phyloP scores from a whole-genome alignment of 2,113 vertebrate species.

The Labeo catla region DNA sequence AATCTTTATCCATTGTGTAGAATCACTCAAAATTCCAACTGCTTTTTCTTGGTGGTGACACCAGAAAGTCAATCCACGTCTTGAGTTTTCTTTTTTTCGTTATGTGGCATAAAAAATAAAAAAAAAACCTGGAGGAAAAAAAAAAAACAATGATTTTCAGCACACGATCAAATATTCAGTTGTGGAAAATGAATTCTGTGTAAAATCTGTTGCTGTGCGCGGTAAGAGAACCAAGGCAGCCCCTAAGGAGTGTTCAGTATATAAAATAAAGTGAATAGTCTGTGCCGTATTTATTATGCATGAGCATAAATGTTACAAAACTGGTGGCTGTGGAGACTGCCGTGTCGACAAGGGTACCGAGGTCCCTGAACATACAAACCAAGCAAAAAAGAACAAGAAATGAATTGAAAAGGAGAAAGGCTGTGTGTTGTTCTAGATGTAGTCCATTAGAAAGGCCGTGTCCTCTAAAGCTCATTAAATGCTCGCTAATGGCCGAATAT shows the following conservation, averaged over 20 bases:
- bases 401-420: constrained; percentile 32
- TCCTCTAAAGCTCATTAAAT: constrained; percentile 21
- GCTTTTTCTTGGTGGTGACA: not conserved
- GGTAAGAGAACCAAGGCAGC: constrained; percentile 58
- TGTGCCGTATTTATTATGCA: constrained; percentile 73
- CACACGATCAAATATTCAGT: constrained; percentile 59
- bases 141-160: constrained; percentile 43
- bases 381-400: constrained; percentile 52
- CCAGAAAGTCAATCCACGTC: constrained; percentile 35
- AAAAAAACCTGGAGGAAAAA: constrained; percentile 42
- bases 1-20: not conserved
- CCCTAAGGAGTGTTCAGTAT: constrained; percentile 66
- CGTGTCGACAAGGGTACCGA: constrained; percentile 57
- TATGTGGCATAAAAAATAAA: constrained; percentile 62
- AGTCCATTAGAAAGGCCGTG: constrained; percentile 15
- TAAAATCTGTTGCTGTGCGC: constrained; percentile 60
- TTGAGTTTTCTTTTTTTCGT: constrained; percentile 47
- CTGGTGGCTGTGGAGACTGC: constrained; percentile 64
- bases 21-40: not conserved
- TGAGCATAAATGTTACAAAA: constrained; percentile 78
- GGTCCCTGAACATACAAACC: constrained; percentile 54
- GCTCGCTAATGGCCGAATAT: not conserved
- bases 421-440: not conserved
- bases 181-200: constrained; percentile 64
- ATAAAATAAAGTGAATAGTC: constrained; percentile 69